A percentile compares a stretch with the other conserved stretches of the same genome.
These are phyloP conservation scores for Harpalus rufipes DNA, from an alignment of 2,888 invertebrate genomes.

Conservation along the genomic window DNA sequence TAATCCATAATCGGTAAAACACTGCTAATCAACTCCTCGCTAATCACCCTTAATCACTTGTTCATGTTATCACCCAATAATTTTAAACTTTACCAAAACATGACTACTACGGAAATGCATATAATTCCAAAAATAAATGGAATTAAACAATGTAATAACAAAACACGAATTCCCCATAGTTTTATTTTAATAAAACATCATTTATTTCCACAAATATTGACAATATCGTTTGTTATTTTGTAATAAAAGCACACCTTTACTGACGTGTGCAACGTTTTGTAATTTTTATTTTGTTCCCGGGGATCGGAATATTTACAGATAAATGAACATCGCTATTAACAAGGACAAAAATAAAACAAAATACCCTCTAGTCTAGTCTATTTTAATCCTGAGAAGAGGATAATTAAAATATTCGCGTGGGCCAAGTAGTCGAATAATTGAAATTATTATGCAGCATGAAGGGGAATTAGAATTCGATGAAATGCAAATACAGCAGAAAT, in stretches of 20 bases:
- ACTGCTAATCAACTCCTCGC: too few species aligned
- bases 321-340: conserved; percentile 38
- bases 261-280: background rate
- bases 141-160: background rate
- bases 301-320: conserved; percentile 36
- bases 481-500: conserved; percentile 50
- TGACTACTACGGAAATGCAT: too few species aligned
- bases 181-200: background rate
- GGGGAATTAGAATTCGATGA: conserved; percentile 45
- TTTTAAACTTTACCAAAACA: too few species aligned
- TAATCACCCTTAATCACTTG: too few species aligned
- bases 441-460: conserved; percentile 54
- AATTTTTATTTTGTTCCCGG: conserved; percentile 39
- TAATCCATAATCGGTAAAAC: too few species aligned
- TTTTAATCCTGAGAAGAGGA: conserved; percentile 16
- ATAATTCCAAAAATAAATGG: background rate
- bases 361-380: conserved; percentile 15
- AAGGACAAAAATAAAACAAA: conserved; percentile 44
- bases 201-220: background rate
- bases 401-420: conserved; percentile 37
- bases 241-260: background rate
- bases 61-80: too few species aligned
- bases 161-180: background rate
- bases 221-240: background rate
- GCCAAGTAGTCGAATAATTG: conserved; percentile 25